phyloP scores from a whole-genome alignment of 2,113 vertebrate species.

The Laticauda laticaudata region DNA sequence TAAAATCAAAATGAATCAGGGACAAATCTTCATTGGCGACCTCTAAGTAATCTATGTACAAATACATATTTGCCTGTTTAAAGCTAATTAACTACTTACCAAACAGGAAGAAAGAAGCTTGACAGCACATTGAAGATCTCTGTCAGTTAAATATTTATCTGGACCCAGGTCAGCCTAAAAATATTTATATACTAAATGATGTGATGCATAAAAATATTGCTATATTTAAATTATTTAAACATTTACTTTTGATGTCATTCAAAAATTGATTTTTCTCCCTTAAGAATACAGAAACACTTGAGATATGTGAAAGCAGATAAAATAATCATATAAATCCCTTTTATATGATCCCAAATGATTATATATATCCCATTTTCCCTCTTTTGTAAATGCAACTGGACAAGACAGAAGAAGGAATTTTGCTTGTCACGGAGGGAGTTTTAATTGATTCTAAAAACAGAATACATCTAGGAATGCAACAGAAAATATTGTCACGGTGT shows the following conservation, averaged over 20 bases:
- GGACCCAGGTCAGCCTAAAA: conserved; percentile 93
- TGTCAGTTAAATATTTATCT: conserved; percentile 93
- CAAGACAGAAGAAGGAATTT: not conserved
- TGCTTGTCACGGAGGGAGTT: not conserved
- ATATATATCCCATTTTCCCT: not conserved
- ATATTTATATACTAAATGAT: conserved; percentile 1
- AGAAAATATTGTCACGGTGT: not conserved
- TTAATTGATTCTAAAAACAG: not conserved
- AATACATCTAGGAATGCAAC: not conserved
- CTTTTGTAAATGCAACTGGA: not conserved
- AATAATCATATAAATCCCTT: not conserved
- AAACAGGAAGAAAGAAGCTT: conserved; percentile 86
- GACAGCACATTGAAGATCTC: conserved; percentile 91
- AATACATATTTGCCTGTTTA: not conserved
- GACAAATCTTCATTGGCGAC: conserved; percentile 17
- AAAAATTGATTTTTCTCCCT: not conserved
- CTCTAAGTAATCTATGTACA: not conserved
- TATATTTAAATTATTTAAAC: not conserved
- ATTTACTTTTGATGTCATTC: not conserved
- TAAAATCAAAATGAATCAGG: not conserved
- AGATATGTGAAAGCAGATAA: not conserved
- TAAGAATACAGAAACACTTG: not conserved
- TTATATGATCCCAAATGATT: no score
- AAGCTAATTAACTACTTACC: conserved; percentile 74
- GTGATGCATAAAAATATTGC: not conserved